These are phyloP conservation scores for Argyra leucocephala DNA, from an alignment of 2,888 invertebrate genomes.

Conservation along the genomic window DNA sequence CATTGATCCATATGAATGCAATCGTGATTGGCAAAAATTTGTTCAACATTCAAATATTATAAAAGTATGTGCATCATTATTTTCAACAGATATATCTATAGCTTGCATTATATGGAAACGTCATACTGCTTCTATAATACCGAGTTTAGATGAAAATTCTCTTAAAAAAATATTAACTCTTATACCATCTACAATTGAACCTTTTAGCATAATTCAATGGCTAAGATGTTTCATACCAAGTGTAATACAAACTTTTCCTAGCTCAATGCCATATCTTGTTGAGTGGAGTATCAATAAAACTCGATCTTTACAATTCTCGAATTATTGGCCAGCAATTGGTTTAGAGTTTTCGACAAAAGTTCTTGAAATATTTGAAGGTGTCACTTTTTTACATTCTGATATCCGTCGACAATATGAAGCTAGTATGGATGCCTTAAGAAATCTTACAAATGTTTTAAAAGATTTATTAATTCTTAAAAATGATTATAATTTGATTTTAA, in stretches of 20 bases:
- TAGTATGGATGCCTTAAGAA: conserved; percentile 34
- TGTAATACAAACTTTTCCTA: conserved; percentile 37
- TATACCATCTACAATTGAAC: conserved; percentile 37
- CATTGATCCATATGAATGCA: conserved; percentile 40
- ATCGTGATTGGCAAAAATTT: conserved; percentile 42
- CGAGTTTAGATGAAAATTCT: conserved; percentile 32
- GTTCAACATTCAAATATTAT: conserved; percentile 38
- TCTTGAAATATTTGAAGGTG: conserved; percentile 37
- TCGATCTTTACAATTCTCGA: conserved; percentile 36
- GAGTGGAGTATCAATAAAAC: conserved; percentile 41
- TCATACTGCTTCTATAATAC: conserved; percentile 36
- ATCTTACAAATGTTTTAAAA: conserved; percentile 36
- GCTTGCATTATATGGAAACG: conserved; percentile 42
- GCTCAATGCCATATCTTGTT: conserved; percentile 36
- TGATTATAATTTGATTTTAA: conserved; percentile 37
- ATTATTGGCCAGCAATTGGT: conserved; percentile 42
- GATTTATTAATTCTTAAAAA: conserved; percentile 38
- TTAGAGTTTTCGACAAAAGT: conserved; percentile 41
- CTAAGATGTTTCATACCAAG: conserved; percentile 38
- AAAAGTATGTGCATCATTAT: conserved; percentile 33
- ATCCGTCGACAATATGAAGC: conserved; percentile 37
- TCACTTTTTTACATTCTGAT: conserved; percentile 39
- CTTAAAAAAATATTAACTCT: conserved; percentile 33
- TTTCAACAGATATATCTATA: conserved; percentile 36
- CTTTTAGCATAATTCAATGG: conserved; percentile 40